phyloP scores from a whole-genome alignment of 2,888 invertebrate species.

The Gibbula magus region DNA sequence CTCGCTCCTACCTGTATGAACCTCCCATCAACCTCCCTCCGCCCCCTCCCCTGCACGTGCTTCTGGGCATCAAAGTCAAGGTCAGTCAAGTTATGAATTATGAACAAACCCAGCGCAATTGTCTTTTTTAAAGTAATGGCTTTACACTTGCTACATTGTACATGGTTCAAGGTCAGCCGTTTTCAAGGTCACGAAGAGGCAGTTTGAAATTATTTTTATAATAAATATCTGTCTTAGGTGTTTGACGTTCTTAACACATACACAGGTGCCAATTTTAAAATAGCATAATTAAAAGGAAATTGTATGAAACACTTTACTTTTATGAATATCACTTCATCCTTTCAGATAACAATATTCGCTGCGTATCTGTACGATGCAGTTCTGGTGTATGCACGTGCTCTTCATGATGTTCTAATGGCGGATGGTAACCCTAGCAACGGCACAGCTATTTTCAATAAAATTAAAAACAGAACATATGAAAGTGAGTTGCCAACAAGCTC shows the following conservation, averaged over 20 bases:
- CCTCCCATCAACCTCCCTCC: conserved; percentile 51
- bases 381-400: conserved; percentile 87
- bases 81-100: conserved; percentile 38
- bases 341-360: conserved; percentile 78
- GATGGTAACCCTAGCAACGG: conserved; percentile 82
- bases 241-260: no score
- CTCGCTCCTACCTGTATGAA: conserved; percentile 47
- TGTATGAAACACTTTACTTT: not conserved
- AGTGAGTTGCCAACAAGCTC: conserved; percentile 44
- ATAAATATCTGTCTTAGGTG: no score
- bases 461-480: conserved; percentile 82
- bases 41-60: conserved; percentile 11
- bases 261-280: no score
- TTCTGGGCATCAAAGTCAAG: conserved; percentile 37
- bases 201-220: no score
- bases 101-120: no score
- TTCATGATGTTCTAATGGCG: conserved; percentile 82
- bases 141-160: no score
- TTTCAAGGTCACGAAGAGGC: no score
- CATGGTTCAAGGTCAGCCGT: no score
- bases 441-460: conserved; percentile 83
- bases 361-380: conserved; percentile 92
- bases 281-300: not conserved
- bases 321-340: conserved; percentile 74
- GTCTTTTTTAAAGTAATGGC: no score